Conservation (phyloP, 2,113 vertebrate genomes). For the Mastomys natalensis region DNA sequence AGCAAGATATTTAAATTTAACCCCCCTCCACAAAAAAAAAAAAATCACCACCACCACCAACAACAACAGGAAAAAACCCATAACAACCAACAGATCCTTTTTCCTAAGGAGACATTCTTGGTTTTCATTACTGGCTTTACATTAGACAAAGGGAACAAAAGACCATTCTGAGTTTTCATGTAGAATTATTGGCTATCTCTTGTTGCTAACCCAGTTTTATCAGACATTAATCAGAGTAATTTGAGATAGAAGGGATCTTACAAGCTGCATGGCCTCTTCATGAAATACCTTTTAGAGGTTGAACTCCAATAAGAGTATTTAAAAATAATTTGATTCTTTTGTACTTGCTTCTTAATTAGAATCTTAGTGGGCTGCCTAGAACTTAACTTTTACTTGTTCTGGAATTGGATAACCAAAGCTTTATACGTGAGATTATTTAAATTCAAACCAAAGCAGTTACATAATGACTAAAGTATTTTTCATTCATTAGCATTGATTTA, state of each 20-base stretch:
- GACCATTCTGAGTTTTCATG: conserved; percentile 80
- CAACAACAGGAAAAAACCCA: no score
- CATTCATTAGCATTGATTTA: conserved; percentile 84
- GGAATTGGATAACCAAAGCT: conserved; percentile 75
- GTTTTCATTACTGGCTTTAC: conserved; percentile 80
- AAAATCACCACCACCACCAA: no score
- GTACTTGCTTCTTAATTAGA: conserved; percentile 75
- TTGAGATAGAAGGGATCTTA: conserved; percentile 88
- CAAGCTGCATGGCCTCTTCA: conserved; percentile 83
- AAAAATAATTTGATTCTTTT: conserved; percentile 81
- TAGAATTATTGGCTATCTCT: conserved; percentile 76
- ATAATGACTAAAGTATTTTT: conserved; percentile 81
- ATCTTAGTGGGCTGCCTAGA: conserved; percentile 69
- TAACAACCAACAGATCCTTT: conserved; percentile 74
- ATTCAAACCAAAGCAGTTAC: conserved; percentile 72
- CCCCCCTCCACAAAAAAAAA: not conserved
- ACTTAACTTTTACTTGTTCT: conserved; percentile 75
- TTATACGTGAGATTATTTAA: conserved; percentile 83
- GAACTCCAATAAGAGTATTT: conserved; percentile 81
- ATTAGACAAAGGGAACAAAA: conserved; percentile 82
- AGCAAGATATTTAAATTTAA: conserved; percentile 83
- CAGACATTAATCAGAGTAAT: conserved; percentile 88
- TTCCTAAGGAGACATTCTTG: conserved; percentile 80
- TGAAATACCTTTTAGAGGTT: conserved; percentile 89
- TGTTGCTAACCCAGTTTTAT: conserved; percentile 84